These are phyloP conservation scores for Oryzias sinensis DNA, from an alignment of 2,797 vertebrate species.

Conservation along the genomic window DNA sequence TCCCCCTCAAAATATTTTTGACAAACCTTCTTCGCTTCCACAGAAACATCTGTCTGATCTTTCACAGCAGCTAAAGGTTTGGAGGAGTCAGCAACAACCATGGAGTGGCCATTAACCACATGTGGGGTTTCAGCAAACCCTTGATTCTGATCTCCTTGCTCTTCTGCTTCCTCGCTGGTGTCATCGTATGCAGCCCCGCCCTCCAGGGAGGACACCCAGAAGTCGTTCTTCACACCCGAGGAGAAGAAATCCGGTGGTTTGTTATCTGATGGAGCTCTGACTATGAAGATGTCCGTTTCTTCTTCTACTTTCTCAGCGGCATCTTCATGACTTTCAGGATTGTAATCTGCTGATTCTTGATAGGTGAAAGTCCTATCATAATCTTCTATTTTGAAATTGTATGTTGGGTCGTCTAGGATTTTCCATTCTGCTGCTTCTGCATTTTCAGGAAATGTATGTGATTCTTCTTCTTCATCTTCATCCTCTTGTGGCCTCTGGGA, in stretches of 20 bases:
- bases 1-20: conserved; percentile 39
- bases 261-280: conserved; percentile 43
- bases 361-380: conserved; percentile 1
- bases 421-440: conserved; percentile 49
- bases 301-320: conserved; percentile 16
- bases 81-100: conserved; percentile 21
- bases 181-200: conserved; percentile 56
- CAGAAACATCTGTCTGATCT: conserved; percentile 30
- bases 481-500: conserved; percentile 15
- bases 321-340: not conserved
- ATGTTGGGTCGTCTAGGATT: conserved; percentile 27
- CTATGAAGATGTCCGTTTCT: conserved; percentile 37
- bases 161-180: conserved; percentile 16
- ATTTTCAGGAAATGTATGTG: conserved; percentile 4
- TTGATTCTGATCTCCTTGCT: conserved; percentile 44
- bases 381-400: conserved; percentile 22
- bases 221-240: conserved; percentile 50
- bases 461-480: conserved; percentile 23
- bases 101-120: conserved; percentile 47
- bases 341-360: conserved; percentile 1
- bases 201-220: conserved; percentile 65
- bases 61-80: conserved; percentile 14
- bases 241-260: conserved; percentile 41
- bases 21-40: conserved; percentile 37
- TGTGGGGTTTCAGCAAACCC: conserved; percentile 39